phyloP scores from a whole-genome alignment of 2,797 vertebrate genomes.

The Enteromius radiatus region DNA sequence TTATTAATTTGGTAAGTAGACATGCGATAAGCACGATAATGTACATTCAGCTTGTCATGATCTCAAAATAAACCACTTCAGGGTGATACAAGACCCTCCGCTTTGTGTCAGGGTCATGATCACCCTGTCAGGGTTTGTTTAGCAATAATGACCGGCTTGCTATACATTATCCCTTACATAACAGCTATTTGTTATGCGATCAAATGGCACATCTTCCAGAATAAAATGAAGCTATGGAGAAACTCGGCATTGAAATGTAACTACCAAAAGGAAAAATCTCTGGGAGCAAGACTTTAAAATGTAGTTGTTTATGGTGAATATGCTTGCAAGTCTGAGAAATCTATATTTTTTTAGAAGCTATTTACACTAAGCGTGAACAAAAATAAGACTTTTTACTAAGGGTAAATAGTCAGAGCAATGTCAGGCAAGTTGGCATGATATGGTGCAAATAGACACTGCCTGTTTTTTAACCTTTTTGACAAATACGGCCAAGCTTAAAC shows the following conservation, averaged over 20 bases:
- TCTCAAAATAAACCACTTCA: conserved; percentile 41
- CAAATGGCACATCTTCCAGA: conserved; percentile 7
- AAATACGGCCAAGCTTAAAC: neutral
- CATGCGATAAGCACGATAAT: neutral
- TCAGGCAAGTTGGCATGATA: neutral
- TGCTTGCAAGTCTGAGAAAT: neutral
- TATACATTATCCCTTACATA: conserved; percentile 22
- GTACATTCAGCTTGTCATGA: conserved; percentile 1
- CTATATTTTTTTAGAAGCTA: neutral
- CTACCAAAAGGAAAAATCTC: neutral
- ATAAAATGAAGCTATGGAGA: neutral
- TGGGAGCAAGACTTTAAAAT: neutral
- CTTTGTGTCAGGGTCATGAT: conserved; percentile 15
- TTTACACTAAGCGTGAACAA: neutral
- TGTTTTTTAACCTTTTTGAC: conserved; percentile 24
- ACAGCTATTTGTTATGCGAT: conserved; percentile 7
- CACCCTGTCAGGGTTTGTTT: conserved; percentile 23
- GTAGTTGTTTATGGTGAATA: neutral
- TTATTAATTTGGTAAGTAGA: conserved; percentile 23
- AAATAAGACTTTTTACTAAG: neutral
- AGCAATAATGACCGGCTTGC: neutral
- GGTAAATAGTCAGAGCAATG: neutral
- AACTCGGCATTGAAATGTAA: neutral
- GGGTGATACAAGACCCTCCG: conserved; percentile 9
- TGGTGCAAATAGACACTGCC: neutral